Evolutionary conservation across 2,888 invertebrate genomes (phyloP).

Genomic region (Globia sparganii): DNA sequence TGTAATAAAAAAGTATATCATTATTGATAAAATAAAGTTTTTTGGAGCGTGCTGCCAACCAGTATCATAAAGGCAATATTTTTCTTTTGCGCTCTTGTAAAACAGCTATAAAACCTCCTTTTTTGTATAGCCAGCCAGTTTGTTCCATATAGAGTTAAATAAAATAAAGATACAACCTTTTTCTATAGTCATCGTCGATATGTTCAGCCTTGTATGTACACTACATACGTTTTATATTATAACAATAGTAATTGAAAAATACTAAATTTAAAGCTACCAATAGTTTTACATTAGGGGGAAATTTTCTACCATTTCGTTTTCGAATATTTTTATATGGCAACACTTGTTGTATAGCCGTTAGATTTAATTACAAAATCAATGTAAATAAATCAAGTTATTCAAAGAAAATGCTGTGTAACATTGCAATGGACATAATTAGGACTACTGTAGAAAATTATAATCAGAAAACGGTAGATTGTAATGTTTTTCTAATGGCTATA

Average conservation of each 20-base stretch:
- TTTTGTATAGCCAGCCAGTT: slow-evolving; percentile 24
- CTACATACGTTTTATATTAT: slow-evolving; percentile 58
- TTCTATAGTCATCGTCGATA: slow-evolving; percentile 67
- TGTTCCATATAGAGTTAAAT: slow-evolving; percentile 1
- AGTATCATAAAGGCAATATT: not conserved
- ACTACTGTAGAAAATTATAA: not conserved
- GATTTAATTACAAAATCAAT: not conserved
- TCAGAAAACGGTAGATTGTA: not conserved
- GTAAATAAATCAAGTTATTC: not conserved
- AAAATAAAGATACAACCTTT: slow-evolving; percentile 71
- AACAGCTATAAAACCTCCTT: not conserved
- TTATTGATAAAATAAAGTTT: not conserved
- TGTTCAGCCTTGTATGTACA: slow-evolving; percentile 75
- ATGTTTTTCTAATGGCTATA: slow-evolving; percentile 31
- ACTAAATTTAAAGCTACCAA: slow-evolving; percentile 65
- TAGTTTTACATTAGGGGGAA: slow-evolving; percentile 50
- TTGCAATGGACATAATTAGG: slow-evolving; percentile 2
- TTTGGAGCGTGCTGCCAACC: not conserved
- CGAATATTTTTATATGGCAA: slow-evolving; percentile 49
- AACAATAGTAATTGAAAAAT: slow-evolving; percentile 63
- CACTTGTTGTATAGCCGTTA: slow-evolving; percentile 34
- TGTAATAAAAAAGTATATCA: not conserved
- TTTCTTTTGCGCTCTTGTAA: not conserved
- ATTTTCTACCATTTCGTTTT: slow-evolving; percentile 56
- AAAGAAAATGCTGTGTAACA: slow-evolving; percentile 10